Evolutionary conservation across 2,113 vertebrate species (phyloP), one percentile per base, ranked within the genome.

Genomic region (Scatophagus argus): DNA sequence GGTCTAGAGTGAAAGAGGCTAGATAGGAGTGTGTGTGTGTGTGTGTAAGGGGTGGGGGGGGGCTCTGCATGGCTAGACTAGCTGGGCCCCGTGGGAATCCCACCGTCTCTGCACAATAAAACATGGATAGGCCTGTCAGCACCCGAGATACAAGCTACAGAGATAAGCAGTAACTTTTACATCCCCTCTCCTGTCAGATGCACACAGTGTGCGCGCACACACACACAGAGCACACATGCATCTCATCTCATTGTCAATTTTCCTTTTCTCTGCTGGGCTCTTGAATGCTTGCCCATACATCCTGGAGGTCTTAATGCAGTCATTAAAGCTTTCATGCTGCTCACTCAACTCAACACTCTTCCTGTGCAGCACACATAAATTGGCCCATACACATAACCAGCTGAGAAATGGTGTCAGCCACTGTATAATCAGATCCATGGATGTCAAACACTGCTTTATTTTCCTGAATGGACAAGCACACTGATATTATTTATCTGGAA

Each of bases 51-150:
- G 61, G 65, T n/a, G 38, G 67, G 52, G 9, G 55, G 51, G 38
- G 79, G 52, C 78, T 83, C 69, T 80, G 83, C 78, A 79, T 87
- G 92, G 89, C 88, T 87, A 91, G 90, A 93, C 86, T 43, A 63
- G 64, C 63, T 39, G 44, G 63, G 68, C 84, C 83, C 82, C 65
- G 8, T 68, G 81, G 89, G 89, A 89, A 88, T 88, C 55, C 52
- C 12, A 17, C 58, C 47, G 61, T 87, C 73, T 89, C 81, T 83
- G 83, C 83, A 88, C 88, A 90, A 90, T 92, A 93, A 93, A 94
- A 91, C 88, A 93, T 74, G 80, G 91, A 86, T 62, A 87, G 88
- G 82, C 89, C 91, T 93, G 91, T 93, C 92, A 92, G 87, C 90
- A 58, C 85, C 79, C 58, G 49, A 85, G 86, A 92, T 88, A 86